Evolutionary conservation across 2,888 invertebrate genomes (phyloP), one percentile per base, ranked within the genome.

Genomic region (Lasioglossum zephyrum): DNA sequence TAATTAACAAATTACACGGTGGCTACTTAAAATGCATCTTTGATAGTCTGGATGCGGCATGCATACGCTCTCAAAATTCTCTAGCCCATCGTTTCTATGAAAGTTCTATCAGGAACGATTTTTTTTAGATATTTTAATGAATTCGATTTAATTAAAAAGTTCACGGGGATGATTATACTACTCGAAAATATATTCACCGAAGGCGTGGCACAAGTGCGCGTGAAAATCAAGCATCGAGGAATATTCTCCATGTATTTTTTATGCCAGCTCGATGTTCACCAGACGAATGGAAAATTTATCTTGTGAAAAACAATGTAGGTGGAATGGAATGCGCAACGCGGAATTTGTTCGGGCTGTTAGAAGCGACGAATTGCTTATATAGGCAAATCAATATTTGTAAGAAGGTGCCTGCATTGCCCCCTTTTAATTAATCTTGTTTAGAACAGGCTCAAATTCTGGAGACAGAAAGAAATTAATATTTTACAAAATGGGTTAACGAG

Each of bases 401-500:
- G 13, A 2, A 31, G 0, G 0, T 11, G 26, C 60, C 0, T 5
- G 1, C 5, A 1, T 2, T 4, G 13, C 13, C 13, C 26, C 26
- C 13, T 11, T 60, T 26, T 22, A 22, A 49, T 49, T 49, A 22
- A 49, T 18, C 18, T 49, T 18, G 18, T 18, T 49, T 4, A 18
- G 5, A 49, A 49, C 18, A 2, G 0, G 47, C 0, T 16, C 16
- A 18, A 18, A 1, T 16, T 16, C 4, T 16, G 18, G 4, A 18
- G 18, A 47, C 47, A 18, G 16, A 47, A 47, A 5, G 2, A 18
- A 49, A 49, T 49, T 49, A 22, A 49, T 49, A 49, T 22, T 22
- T 49, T 18, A 22, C 18, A 6, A 53, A 53, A 22, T 8, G 22
- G 22, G 22, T 3, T 22, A 9, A n/a, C 8, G n/a, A 9, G 53